A percentile compares a stretch with the other conserved stretches of the same genome.
These are phyloP conservation scores for Aleadryas rufinucha DNA, from an alignment of 2,113 vertebrate species.

Conservation along the genomic window DNA sequence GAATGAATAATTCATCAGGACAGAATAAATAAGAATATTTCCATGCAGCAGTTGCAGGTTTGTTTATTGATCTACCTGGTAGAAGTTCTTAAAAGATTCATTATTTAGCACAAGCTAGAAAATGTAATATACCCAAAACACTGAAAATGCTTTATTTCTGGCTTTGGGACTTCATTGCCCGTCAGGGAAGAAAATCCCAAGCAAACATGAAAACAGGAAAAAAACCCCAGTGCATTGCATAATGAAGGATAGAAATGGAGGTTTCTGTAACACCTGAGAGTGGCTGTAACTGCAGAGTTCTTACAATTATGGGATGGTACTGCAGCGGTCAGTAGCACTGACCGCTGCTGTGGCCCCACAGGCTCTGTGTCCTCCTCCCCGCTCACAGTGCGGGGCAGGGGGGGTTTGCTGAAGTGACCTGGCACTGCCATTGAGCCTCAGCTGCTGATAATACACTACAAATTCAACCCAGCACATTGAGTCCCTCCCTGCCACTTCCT, in stretches of 20 bases:
- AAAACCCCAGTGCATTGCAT: not conserved
- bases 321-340: not conserved
- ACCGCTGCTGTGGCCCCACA: too few relatives aligned
- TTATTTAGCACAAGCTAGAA: not conserved
- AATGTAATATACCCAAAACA: not conserved
- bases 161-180: not conserved
- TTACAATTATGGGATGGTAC: rapidly evolving
- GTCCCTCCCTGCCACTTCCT: not conserved
- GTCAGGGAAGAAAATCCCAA: not conserved
- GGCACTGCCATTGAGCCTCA: not conserved
- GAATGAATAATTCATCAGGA: slow-evolving; percentile 41
- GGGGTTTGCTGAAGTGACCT: not conserved
- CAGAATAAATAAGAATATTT: slow-evolving; percentile 44
- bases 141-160: not conserved
- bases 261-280: not conserved
- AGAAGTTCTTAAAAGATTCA: not conserved
- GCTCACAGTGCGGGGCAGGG: not conserved
- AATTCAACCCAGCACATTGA: not conserved
- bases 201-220: not conserved
- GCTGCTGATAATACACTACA: not conserved
- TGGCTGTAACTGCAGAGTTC: not conserved
- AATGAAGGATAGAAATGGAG: not conserved
- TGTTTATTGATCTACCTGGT: slow-evolving; percentile 28
- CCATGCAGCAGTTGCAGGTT: not conserved
- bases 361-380: not conserved